Evolutionary conservation across 2,888 invertebrate genomes (phyloP).

Genomic region (Apantesis nais): DNA sequence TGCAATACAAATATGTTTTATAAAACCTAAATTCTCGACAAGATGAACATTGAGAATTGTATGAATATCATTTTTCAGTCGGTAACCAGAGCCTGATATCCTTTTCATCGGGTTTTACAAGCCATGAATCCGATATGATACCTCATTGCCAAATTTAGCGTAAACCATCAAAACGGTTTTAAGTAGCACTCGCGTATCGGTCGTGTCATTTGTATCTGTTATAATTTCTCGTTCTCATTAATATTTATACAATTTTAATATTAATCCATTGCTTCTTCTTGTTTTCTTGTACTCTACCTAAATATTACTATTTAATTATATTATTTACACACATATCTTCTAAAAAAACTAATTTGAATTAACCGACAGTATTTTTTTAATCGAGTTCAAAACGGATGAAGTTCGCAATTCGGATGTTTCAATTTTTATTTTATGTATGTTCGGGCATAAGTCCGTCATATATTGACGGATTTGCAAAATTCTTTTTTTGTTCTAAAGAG

Average conservation of each 20-base stretch:
- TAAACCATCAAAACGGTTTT: conserved; percentile 63
- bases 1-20: background rate
- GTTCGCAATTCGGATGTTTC: no score
- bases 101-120: conserved; percentile 74
- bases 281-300: no score
- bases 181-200: conserved; percentile 27
- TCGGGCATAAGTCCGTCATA: no score
- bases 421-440: no score
- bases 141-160: conserved; percentile 80
- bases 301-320: no score
- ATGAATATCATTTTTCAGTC: conserved; percentile 60
- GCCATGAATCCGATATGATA: conserved; percentile 75
- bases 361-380: no score
- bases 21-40: conserved; percentile 11
- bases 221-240: background rate
- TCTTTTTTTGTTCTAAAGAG: no score
- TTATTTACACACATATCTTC: no score
- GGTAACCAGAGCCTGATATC: conserved; percentile 47
- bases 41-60: conserved; percentile 29
- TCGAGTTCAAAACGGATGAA: no score
- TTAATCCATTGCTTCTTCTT: background rate
- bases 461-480: no score
- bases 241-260: background rate
- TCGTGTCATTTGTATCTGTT: conserved; percentile 21
- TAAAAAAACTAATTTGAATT: no score